A percentile compares a stretch with the other conserved stretches of the same genome.
Conservation (phyloP, 2,113 vertebrate genomes). For the Stomatorhinus ivindoensis region DNA sequence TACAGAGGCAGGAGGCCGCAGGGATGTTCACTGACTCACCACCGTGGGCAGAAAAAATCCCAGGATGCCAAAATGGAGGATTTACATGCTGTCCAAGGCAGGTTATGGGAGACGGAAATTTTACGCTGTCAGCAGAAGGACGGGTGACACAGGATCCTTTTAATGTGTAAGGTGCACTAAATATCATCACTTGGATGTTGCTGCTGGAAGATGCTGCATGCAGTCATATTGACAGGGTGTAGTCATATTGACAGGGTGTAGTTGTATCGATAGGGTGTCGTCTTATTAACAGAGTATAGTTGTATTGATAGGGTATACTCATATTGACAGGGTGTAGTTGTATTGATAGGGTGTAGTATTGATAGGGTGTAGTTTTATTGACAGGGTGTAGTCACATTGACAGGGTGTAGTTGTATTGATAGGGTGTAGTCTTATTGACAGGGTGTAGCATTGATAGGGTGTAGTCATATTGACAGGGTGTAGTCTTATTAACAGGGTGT, state of each 20-base stretch:
- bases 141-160: neutral
- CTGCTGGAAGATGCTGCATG: neutral
- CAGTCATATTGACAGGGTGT: neutral
- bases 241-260: neutral
- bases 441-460: too few relatives aligned
- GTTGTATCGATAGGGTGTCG: neutral
- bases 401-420: neutral
- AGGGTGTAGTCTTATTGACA: neutral
- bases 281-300: neutral
- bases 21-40: neutral
- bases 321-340: too few relatives aligned
- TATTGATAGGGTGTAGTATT: too few relatives aligned
- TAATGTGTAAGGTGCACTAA: neutral
- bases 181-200: neutral
- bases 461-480: too few relatives aligned
- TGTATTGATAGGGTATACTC: too few relatives aligned
- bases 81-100: neutral
- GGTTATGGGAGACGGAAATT: neutral
- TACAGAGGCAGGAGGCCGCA: neutral
- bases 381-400: neutral
- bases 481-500: too few relatives aligned
- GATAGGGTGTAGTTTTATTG: neutral
- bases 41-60: neutral
- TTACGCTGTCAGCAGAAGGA: neutral
- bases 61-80: neutral